Conservation (phyloP, 2,888 invertebrate species). For the Archips crataeganus region DNA sequence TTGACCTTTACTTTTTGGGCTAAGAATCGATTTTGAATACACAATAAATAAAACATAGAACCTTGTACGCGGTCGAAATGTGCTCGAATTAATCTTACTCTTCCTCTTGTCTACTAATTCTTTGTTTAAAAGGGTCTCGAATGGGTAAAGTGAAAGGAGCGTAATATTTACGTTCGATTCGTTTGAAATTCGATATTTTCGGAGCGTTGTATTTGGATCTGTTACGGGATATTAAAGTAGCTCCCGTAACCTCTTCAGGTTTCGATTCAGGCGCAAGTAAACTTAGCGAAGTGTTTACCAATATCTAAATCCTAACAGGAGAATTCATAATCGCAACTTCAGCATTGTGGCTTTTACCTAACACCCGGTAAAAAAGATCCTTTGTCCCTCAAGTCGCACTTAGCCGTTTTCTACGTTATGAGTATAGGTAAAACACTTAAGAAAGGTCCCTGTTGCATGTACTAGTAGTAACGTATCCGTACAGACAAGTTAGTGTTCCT, state of each 20-base stretch:
- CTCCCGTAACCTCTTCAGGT: background rate
- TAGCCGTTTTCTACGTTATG: too few species aligned
- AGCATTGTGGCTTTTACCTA: background rate
- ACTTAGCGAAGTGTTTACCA: background rate
- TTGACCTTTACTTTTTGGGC: background rate
- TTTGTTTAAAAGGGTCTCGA: slow-evolving; percentile 21
- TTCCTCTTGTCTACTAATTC: slow-evolving; percentile 13
- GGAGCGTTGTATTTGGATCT: slow-evolving; percentile 5
- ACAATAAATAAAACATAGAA: background rate
- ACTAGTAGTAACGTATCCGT: too few species aligned
- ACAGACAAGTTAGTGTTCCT: too few species aligned
- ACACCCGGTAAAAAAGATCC: background rate
- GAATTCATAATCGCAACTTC: background rate
- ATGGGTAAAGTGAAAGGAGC: slow-evolving; percentile 10
- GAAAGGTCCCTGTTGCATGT: too few species aligned
- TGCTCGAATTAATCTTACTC: slow-evolving; percentile 24
- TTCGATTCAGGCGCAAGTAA: background rate
- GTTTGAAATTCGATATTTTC: slow-evolving; percentile 13
- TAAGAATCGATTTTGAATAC: background rate
- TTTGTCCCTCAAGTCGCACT: background rate
- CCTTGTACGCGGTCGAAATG: background rate
- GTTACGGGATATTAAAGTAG: background rate
- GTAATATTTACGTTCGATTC: slow-evolving; percentile 17
- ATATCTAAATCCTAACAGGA: background rate
- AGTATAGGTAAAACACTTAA: too few species aligned